Percentiles rank a stretch among this genome's conserved stretches.
Evolutionary conservation across 2,113 vertebrate genomes (phyloP).

Genomic region (Maccullochella peelii): DNA sequence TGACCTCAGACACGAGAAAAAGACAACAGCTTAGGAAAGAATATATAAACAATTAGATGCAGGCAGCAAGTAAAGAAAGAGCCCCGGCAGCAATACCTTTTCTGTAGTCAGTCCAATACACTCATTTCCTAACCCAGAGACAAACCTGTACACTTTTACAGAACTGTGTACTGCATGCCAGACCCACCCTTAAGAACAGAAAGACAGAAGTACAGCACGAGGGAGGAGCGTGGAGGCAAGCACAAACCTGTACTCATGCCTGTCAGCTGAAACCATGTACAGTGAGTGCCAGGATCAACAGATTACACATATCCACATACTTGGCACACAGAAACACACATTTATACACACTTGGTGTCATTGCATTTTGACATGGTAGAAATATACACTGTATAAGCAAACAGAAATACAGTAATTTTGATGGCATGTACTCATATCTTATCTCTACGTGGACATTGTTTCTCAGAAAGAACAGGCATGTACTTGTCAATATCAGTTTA

Average conservation of each 20-base stretch:
- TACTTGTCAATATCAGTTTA: slow-evolving; percentile 44
- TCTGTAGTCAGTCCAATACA: slow-evolving; percentile 10
- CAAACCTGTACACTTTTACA: slow-evolving; percentile 13
- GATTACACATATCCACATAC: slow-evolving; percentile 43
- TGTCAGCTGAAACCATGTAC: slow-evolving; percentile 37
- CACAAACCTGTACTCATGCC: slow-evolving; percentile 68
- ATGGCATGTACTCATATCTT: neutral
- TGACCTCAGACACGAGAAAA: neutral
- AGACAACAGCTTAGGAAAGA: neutral
- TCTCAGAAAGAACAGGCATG: slow-evolving; percentile 22
- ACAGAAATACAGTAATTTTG: neutral
- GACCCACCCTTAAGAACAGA: slow-evolving; percentile 19
- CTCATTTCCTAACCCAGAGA: neutral
- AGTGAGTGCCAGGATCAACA: slow-evolving; percentile 55
- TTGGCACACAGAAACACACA: slow-evolving; percentile 13
- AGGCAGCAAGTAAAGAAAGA: neutral
- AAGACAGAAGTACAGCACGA: slow-evolving; percentile 20
- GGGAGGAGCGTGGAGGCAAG: slow-evolving; percentile 67
- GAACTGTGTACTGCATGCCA: slow-evolving; percentile 11
- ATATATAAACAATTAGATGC: neutral
- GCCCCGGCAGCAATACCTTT: slow-evolving; percentile 28
- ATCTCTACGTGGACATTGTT: neutral
- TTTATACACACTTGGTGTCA: neutral
- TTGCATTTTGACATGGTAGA: neutral
- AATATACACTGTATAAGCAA: neutral